Evolutionary conservation across 2,888 invertebrate species (phyloP).

Genomic region (Brachyptera risi): DNA sequence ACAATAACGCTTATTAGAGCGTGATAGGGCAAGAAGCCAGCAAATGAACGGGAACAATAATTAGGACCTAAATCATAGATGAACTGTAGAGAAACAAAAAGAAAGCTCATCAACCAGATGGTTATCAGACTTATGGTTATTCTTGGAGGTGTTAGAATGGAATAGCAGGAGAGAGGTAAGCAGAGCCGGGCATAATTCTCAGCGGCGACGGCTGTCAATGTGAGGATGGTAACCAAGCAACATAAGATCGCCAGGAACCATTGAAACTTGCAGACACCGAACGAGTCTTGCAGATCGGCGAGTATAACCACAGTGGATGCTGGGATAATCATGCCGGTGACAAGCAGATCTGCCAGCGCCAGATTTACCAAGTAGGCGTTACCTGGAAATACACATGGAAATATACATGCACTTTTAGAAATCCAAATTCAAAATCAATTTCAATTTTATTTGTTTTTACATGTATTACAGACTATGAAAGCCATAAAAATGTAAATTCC

Average conservation of each 20-base stretch:
- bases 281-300: constrained; percentile 56
- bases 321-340: constrained; percentile 66
- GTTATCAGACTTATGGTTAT: constrained; percentile 53
- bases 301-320: constrained; percentile 64
- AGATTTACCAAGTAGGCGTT: constrained; percentile 66
- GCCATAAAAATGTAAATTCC: too few relatives aligned
- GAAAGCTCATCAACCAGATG: constrained; percentile 55
- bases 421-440: too few relatives aligned
- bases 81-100: constrained; percentile 58
- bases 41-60: constrained; percentile 57
- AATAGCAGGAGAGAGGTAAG: constrained; percentile 47
- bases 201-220: constrained; percentile 57
- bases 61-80: constrained; percentile 60
- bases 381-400: too few relatives aligned
- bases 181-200: constrained; percentile 65
- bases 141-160: constrained; percentile 47
- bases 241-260: constrained; percentile 64
- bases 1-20: constrained; percentile 52
- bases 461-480: too few relatives aligned
- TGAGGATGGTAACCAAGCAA: constrained; percentile 61
- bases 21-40: constrained; percentile 55
- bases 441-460: too few relatives aligned
- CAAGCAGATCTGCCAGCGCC: constrained; percentile 66
- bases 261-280: constrained; percentile 58
- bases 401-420: too few relatives aligned